Evolutionary conservation across 2,797 vertebrate species (phyloP), one percentile per base, ranked within the genome.

Genomic region (Sus cebifrons): DNA sequence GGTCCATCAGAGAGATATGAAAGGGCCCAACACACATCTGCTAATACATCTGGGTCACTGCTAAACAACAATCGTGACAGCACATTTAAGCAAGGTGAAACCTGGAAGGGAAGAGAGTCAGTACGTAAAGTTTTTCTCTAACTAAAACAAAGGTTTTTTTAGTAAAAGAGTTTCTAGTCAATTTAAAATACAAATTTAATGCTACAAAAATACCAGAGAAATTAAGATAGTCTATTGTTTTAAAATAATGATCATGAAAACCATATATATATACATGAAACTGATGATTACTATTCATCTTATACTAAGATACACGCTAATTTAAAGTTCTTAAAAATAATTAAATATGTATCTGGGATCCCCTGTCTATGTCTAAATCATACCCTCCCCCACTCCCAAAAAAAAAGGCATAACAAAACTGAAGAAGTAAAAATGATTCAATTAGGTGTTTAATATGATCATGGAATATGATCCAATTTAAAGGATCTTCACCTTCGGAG

Each of bases 21-120:
- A 85, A 99, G 99, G 62, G 99, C 99, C 99, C 99, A 99, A 98
- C 99, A 99, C 75, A 99, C 99, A 95, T 99, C 99, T 92, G 99
- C 99, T 98, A 99, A 97, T 49, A 99, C 99, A 97, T 99, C 99
- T 27, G 99, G 98, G 92, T 99, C 99, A 97, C 99, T 99, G 98
- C 99, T 99, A 98, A 99, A 99, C 96, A 99, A 98, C 52, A 99
- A 98, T 94, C 99, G 98, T 98, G 99, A 99, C 81, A 99, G 98
- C 96, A 99, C 99, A 88, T 98, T 99, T 97, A 99, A 99, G 98
- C 99, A 99, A 79, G 99, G 99, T 91, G 99, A 99, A 97, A 99
- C 99, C 99, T 99, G 93, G 49, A 97, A 97, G 92, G 95, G 96
- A 98, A 92, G 32, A 96, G 97, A 97, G 11, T 12, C 32, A 90